Base-by-base conservation (phyloP, 2,113 vertebrate species). In the Burhinus oedicnemus region DNA sequence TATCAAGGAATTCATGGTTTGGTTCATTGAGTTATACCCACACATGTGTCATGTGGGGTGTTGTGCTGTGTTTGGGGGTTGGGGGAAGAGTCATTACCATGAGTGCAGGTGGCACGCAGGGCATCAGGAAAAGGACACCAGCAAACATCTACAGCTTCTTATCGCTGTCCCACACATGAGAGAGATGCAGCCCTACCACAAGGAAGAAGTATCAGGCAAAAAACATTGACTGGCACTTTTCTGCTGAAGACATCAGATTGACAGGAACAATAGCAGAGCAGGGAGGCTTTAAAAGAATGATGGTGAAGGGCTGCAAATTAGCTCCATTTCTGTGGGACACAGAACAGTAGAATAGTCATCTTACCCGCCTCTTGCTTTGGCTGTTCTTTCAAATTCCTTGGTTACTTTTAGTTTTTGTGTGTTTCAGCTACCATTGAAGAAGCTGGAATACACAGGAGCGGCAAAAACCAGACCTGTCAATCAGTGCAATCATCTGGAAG, bases 81-180 rank as follows among this genome's bases (percentile, higher is more conserved):
- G 17, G 34, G 23, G 47, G 11, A 25, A 3, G 5, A 12, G 2
- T 60, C 32, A 8, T 15, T 62, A 18, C 26, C n/a, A 29, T 0
- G 4, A 16, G 10, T 11, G 30, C 21, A 36, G 18, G 8, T 38
- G 68, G 18, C 38, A 42, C 7, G 7, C 34, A 40, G 34, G 38
- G 87, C 34, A 64, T 29, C 23, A 47, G 64, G 32, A 18, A 32
- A 34, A 38, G 20, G 16, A 51, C 16, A 77, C 7, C 42, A 81
- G 16, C 16, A 61, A 23, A 61, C 2, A 65, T 27, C 69, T 61
- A 15, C 51, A 76, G 29, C 12, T 62, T 42, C 11, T 60, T 45
- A 11, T 27, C 3, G 0, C 27, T 36, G 40, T 6, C 44, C 45
- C 11, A 51, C 22, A 18, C 0, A 0, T 15, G 51, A 57, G 8